These are phyloP conservation scores for Muscicapa striata DNA, from an alignment of 2,797 vertebrate species.

Conservation along the genomic window DNA sequence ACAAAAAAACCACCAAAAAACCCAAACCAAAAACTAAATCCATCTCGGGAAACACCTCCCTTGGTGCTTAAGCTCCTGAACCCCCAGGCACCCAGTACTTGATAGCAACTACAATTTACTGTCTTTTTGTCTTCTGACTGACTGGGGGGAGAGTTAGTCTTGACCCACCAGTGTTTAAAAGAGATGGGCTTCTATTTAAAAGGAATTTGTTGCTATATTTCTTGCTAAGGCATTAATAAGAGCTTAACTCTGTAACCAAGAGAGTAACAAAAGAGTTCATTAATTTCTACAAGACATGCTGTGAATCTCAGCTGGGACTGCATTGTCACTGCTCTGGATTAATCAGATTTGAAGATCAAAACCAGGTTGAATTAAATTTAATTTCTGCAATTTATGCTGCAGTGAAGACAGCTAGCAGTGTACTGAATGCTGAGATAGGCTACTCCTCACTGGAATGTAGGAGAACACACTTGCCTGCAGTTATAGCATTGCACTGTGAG, in stretches of 20 bases:
- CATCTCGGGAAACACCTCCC: not conserved
- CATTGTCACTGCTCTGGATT: not conserved
- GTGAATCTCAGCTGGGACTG: not conserved
- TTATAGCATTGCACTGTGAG: not conserved
- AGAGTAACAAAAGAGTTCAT: not conserved
- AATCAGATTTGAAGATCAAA: not conserved
- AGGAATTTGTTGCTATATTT: not conserved
- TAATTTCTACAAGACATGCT: not conserved
- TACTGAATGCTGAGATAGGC: not conserved
- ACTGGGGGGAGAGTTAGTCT: not conserved
- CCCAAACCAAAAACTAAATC: not conserved
- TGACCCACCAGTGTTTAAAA: not conserved
- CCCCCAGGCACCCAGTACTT: not conserved
- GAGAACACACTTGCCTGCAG: not conserved
- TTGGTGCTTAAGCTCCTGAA: not conserved
- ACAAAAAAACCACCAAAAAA: too few relatives aligned
- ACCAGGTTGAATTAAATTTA: not conserved
- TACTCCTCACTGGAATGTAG: not conserved
- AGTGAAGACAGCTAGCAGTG: not conserved
- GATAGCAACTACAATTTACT: not conserved
- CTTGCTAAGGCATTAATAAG: not conserved
- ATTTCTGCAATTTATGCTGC: not conserved
- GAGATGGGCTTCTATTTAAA: not conserved
- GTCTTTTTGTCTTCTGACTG: fast-evolving
- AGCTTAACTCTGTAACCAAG: not conserved